phyloP scores from a whole-genome alignment of 2,797 vertebrate genomes.

The Cossypha polioptera region DNA sequence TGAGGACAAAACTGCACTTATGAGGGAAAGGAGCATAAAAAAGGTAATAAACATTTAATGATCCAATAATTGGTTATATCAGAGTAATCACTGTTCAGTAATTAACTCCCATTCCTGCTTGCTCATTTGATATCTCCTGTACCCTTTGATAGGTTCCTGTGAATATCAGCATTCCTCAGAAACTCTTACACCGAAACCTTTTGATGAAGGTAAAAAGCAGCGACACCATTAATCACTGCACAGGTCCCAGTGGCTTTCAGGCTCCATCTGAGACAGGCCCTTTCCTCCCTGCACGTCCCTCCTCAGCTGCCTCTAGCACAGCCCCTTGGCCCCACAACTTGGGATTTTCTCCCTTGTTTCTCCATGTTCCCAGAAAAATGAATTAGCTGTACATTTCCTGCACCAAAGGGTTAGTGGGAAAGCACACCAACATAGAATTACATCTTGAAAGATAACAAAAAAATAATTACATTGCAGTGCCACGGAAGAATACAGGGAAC shows the following conservation, averaged over 20 bases:
- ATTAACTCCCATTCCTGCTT: constrained; percentile 79
- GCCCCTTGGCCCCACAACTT: neutral
- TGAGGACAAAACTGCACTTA: constrained; percentile 75
- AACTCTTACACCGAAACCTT: constrained; percentile 67
- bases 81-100: constrained; percentile 81
- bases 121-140: constrained; percentile 73
- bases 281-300: neutral
- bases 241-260: constrained; percentile 31
- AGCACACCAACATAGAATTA: constrained; percentile 34
- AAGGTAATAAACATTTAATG: constrained; percentile 85
- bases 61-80: constrained; percentile 83
- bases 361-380: neutral
- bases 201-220: constrained; percentile 65
- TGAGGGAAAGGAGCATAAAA: constrained; percentile 73
- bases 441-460: constrained; percentile 53
- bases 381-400: neutral
- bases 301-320: neutral
- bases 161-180: constrained; percentile 71
- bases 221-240: constrained; percentile 53
- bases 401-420: neutral
- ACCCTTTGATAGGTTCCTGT: constrained; percentile 72
- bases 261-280: neutral
- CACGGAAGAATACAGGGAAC: constrained; percentile 57
- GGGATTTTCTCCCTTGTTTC: neutral
- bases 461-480: constrained; percentile 53